Conservation (phyloP, 1,140 invertebrate species). For the Caerostris darwini region DNA sequence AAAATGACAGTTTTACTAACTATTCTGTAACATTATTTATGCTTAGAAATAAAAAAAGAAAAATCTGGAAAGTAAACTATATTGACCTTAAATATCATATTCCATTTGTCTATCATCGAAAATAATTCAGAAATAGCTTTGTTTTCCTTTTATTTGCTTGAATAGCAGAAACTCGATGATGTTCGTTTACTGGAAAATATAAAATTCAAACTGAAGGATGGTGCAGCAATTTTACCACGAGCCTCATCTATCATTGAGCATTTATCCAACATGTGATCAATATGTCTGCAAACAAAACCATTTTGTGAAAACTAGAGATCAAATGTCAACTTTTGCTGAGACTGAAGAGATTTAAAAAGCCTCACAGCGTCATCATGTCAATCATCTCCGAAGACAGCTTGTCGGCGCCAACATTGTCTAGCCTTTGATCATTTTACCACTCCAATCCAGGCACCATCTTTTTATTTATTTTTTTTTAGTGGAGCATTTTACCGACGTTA, state of each 20-base stretch:
- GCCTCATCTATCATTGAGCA: slow-evolving; percentile 9
- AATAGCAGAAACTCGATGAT: no score
- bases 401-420: slow-evolving; percentile 40
- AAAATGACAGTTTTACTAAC: no score
- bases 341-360: slow-evolving; percentile 26
- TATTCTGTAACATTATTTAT: no score
- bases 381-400: slow-evolving; percentile 20
- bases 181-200: not conserved
- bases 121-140: no score
- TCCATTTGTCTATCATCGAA: no score
- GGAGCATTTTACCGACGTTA: not conserved
- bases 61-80: no score
- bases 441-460: not conserved
- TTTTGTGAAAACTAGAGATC: not conserved
- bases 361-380: slow-evolving; percentile 22
- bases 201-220: not conserved
- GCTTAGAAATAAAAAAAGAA: no score
- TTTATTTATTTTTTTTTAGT: slow-evolving; percentile 5
- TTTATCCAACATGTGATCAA: slow-evolving; percentile 8
- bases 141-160: not conserved
- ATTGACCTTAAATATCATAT: no score
- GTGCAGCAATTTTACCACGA: not conserved
- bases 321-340: slow-evolving; percentile 28
- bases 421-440: not conserved
- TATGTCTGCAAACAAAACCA: slow-evolving; percentile 27